Base-by-base conservation (phyloP, 2,888 invertebrate genomes). In the Corythucha ciliata region DNA sequence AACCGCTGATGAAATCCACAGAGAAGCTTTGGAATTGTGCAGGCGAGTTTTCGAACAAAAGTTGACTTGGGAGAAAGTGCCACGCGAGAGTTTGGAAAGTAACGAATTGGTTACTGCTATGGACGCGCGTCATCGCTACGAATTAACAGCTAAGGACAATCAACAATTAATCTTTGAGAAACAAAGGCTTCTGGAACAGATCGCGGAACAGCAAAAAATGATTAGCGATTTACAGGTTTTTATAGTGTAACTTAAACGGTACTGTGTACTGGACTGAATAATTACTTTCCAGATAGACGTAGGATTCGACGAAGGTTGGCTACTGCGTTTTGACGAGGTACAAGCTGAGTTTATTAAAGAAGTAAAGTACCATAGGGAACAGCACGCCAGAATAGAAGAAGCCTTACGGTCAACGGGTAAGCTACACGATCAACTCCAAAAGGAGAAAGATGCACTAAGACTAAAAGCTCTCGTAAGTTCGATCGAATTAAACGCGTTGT, bases 371-470 rank as follows among this genome's bases (percentile, higher is more conserved):
- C 45, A 54, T 29, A 54, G 46, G 44, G 56, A 56, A 32, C 56
- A 56, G 32, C 47, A 56, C 37, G 49, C 53, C 12, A 54, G 56
- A 39, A 56, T 56, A 22, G 56, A 56, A 37, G 56, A 56, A 50
- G 56, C 56, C 5, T 39, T 56, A 8, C 40, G 56, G n/a, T 48
- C 45, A 10, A 56, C 56, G 14, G 56, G 56, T 4, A 56, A 52
- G 20, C 41, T 56, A 18, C 56, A 52, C 34, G 46, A 56, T 27
- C 52, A 56, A 27, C 50, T 56, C 4, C 56, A 56, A 34, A 56
- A 48, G 25, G 53, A 54, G 12, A 52, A 54, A 21, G 48, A 56
- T 40, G 42, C 51, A 14, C 33, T 41, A 10, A 51, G 54, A 40
- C 22, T 52, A 1, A 54, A 56, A 52, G 26, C 44, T 16, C 42